Evolutionary conservation across 1,140 invertebrate species (phyloP).

Genomic region (Agrypnia vestita): DNA sequence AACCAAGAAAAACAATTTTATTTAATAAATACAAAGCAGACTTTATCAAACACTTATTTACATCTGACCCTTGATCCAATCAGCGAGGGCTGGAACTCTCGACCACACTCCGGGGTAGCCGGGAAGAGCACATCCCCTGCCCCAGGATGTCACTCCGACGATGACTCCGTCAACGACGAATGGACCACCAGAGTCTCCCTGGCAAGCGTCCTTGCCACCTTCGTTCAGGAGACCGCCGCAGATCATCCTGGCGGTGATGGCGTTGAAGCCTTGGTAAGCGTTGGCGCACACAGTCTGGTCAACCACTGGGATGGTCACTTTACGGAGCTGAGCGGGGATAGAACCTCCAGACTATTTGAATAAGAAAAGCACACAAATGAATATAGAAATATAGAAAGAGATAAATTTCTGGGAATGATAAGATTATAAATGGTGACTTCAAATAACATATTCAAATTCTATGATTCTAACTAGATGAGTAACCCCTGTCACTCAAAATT

Average conservation of each 20-base stretch:
- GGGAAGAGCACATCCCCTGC: constrained; percentile 69
- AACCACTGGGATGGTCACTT: constrained; percentile 67
- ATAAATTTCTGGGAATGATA: background rate
- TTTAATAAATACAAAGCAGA: no score
- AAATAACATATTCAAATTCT: no score
- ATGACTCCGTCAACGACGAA: constrained; percentile 72
- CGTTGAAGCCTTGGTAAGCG: constrained; percentile 59
- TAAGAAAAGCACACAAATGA: background rate
- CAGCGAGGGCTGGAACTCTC: constrained; percentile 40
- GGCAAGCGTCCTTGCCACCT: constrained; percentile 67
- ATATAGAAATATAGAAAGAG: background rate
- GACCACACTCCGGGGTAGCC: constrained; percentile 76
- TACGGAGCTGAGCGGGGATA: constrained; percentile 64
- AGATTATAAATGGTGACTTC: no score
- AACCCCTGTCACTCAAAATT: no score
- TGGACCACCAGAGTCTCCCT: constrained; percentile 78
- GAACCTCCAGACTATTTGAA: background rate
- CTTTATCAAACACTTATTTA: background rate
- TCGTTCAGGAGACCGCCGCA: constrained; percentile 76
- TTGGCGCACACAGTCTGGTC: constrained; percentile 62
- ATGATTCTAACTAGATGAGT: no score
- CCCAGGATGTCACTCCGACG: constrained; percentile 74
- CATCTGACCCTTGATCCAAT: constrained; percentile 50
- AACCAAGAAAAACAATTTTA: no score
- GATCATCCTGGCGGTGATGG: constrained; percentile 77